Evolutionary conservation across 92 coral and sea anemone species (phyloP).

Genomic region (Palythoa heliodiscus): DNA sequence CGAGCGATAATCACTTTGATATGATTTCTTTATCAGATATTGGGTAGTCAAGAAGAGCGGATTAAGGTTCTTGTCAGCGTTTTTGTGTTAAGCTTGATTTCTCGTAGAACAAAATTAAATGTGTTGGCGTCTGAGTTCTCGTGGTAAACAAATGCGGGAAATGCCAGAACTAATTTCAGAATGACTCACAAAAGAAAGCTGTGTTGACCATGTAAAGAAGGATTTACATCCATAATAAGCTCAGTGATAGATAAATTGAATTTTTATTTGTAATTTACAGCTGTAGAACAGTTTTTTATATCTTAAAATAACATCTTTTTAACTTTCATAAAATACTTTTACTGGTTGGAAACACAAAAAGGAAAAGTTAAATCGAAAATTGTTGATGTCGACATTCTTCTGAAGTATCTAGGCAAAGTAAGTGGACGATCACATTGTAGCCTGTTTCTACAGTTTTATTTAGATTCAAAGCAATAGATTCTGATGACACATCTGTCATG

Average conservation of each 20-base stretch:
- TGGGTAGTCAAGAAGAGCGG: background rate
- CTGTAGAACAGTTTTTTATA: background rate
- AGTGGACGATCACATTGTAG: too few relatives aligned
- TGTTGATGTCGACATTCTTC: too few relatives aligned
- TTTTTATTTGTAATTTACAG: background rate
- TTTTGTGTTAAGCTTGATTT: background rate
- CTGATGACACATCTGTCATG: too few relatives aligned
- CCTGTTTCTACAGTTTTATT: too few relatives aligned
- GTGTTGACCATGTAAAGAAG: constrained; percentile 2
- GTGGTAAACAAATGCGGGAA: background rate
- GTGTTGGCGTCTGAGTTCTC: background rate
- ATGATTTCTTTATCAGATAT: constrained; percentile 13
- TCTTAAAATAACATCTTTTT: background rate
- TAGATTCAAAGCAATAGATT: too few relatives aligned
- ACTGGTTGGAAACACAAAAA: too few relatives aligned
- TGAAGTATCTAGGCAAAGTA: too few relatives aligned
- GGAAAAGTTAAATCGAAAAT: too few relatives aligned
- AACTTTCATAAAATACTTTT: too few relatives aligned
- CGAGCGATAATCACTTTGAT: constrained; percentile 18
- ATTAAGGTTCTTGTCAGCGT: constrained; percentile 4
- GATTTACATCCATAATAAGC: constrained; percentile 27
- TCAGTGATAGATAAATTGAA: constrained; percentile 2
- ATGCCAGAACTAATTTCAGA: constrained; percentile 1
- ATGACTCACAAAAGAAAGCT: constrained; percentile 1
- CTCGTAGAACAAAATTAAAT: too few relatives aligned